phyloP scores from a whole-genome alignment of 2,797 vertebrate genomes.

The Poliocrania exsul region DNA sequence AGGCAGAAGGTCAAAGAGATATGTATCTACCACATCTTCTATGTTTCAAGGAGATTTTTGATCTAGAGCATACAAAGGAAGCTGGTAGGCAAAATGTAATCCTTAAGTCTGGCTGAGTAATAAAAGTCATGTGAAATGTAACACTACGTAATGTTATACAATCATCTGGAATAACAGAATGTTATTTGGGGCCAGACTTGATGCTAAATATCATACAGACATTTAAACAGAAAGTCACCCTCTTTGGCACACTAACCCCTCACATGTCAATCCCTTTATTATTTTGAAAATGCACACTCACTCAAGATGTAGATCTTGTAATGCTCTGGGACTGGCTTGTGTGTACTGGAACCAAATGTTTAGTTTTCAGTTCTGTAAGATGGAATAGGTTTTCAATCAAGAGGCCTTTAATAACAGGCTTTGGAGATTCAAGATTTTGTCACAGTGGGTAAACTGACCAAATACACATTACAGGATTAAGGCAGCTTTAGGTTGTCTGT shows the following conservation, averaged over 20 bases:
- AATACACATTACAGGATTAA: slow-evolving; percentile 33
- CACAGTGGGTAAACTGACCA: slow-evolving; percentile 27
- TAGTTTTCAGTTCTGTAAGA: slow-evolving; percentile 12
- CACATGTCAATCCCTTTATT: not conserved
- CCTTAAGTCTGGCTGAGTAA: slow-evolving; percentile 23
- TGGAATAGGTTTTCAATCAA: slow-evolving; percentile 9
- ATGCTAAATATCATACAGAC: slow-evolving; percentile 34
- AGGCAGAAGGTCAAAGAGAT: slow-evolving; percentile 22
- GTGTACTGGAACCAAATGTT: slow-evolving; percentile 8
- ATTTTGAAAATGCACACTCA: slow-evolving; percentile 4
- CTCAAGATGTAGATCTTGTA: not conserved
- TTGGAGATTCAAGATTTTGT: slow-evolving; percentile 29
- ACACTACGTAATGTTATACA: slow-evolving; percentile 26
- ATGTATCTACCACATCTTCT: not conserved
- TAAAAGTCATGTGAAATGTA: slow-evolving; percentile 36
- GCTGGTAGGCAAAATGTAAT: slow-evolving; percentile 18
- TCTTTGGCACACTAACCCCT: not conserved
- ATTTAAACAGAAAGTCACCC: slow-evolving; percentile 40
- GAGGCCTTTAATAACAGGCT: slow-evolving; percentile 14
- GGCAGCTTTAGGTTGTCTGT: slow-evolving; percentile 35
- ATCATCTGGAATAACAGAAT: slow-evolving; percentile 22
- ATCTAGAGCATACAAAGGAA: slow-evolving; percentile 26
- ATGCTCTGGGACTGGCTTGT: slow-evolving; percentile 10
- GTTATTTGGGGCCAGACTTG: slow-evolving; percentile 41
- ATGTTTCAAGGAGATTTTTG: not conserved